Evolutionary conservation across 1,140 invertebrate species (phyloP).

Genomic region (Chrysopa pallens): DNA sequence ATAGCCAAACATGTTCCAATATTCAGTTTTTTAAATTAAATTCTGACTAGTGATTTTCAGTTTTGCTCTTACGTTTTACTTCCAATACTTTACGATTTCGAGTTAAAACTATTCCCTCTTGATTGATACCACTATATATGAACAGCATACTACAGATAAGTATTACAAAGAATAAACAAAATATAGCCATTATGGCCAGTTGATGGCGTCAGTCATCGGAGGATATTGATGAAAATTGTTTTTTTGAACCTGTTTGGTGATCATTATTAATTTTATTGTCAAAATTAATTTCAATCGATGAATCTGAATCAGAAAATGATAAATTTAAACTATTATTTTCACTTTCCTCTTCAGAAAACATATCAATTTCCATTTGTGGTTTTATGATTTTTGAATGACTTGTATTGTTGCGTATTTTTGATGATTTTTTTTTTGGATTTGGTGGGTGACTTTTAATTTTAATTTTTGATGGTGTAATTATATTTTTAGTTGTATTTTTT

Average conservation of each 20-base stretch:
- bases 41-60: no score
- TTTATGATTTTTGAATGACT: conserved; percentile 3
- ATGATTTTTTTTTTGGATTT: conserved; percentile 2
- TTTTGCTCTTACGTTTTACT: no score
- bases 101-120: conserved; percentile 24
- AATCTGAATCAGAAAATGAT: no score
- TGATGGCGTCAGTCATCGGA: conserved; percentile 34
- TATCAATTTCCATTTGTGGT: conserved; percentile 2
- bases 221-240: conserved; percentile 9
- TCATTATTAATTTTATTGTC: conserved; percentile 2
- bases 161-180: conserved; percentile 34
- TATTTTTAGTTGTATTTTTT: conserved; percentile 12
- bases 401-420: conserved; percentile 5
- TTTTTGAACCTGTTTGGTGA: conserved; percentile 5
- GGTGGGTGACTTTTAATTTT: background rate
- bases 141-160: conserved; percentile 31
- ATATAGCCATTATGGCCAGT: conserved; percentile 31
- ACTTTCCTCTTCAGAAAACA: conserved; percentile 7
- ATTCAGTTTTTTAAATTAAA: no score
- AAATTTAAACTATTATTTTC: conserved; percentile 8
- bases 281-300: background rate
- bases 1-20: no score
- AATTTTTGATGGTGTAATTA: conserved; percentile 11
- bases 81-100: no score
- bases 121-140: conserved; percentile 33